Evolutionary conservation across 2,888 invertebrate genomes (phyloP), one percentile per base, ranked within the genome.

Genomic region (Synergus itoensis): DNA sequence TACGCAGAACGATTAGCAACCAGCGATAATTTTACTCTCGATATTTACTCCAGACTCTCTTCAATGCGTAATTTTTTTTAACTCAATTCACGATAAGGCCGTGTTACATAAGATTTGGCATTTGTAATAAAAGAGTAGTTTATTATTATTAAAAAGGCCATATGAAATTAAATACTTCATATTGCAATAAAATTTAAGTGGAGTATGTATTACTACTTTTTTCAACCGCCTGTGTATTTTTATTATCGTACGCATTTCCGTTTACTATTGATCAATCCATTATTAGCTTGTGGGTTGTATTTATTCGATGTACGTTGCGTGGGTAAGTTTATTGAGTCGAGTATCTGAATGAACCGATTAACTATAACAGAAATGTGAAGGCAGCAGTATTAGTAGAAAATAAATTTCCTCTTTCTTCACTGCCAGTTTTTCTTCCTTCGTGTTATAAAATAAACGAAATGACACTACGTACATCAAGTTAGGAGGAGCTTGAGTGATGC

Each of bases 401-500:
- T 73, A 73, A 73, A 53, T 73, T 73, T 28, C 53, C 14, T 28
- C 12, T 43, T 43, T 21, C 11, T 16, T n/a, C 18, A 65, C 36
- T 12, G 18, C 11, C 16, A 65, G 41, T 65, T 60, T 60, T 60
- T 5, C 60, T 14, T 21, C 21, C 14, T 21, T 14, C 21, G 5
- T 21, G 11, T 28, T 18, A 57, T 36, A 57, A 43, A 76, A 40
- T 73, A 77, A 76, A 80, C 57, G 64, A 75, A 65, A 67, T 67
- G 65, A 69, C 63, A 60, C 63, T 77, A 65, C 76, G 67, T 21
- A 48, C 65, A 79, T 65, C 77, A 79, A 77, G 79, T 64, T 64
- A 64, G 63, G 36, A 64, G 75, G 67, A 77, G 40, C 21, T 63
- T 63, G 65, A 57, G 62, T 67, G 82, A 82, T 82, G 82, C 81